Evolutionary conservation across 2,797 vertebrate genomes (phyloP), one percentile per base, ranked within the genome.

Genomic region (Balearica regulorum): DNA sequence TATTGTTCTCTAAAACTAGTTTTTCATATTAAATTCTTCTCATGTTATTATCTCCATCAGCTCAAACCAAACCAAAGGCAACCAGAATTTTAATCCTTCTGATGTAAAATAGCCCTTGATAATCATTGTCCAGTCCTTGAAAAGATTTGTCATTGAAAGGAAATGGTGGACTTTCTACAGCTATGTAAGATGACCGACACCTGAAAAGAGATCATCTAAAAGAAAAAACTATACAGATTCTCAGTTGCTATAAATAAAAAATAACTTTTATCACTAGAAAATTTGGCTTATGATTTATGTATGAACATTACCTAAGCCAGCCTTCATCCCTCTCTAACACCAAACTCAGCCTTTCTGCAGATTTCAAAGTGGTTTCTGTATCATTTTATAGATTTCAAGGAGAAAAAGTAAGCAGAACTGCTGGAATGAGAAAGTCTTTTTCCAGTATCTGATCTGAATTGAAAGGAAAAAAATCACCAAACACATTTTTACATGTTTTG

Each of bases 241-340:
- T 91, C 35, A 83, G 26, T 61, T 71, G 15, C 17, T 83, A 62
- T 75, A 95, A 96, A 81, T 62, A 81, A 87, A 94, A 95, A 78
- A 60, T 31, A 88, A 65, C 54, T 86, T 91, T 39, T 75, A 95
- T 80, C 72, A 88, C 39, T n/a, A 81, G 57, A 90, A 89, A 93
- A 93, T 90, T 49, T 72, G 33, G 49, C 12, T 83, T 83, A 90
- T 72, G 16, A 48, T 91, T 96, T 94, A 78, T 77, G 39, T 69
- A 81, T 75, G 35, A 93, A 86, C 20, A 66, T 69, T 75, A 87
- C 43, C 41, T 90, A 89, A 83, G 22, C 35, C 66, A 94, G 37
- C 14, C 37, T 90, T 76, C 83, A 82, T 75, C 33, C 48, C 28
- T 71, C 11, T 90, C 8, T 71, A 51, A 83, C 33, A 58, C 25